phyloP scores from a whole-genome alignment of 1,140 invertebrate species.

The Hypsibius dujardini region DNA sequence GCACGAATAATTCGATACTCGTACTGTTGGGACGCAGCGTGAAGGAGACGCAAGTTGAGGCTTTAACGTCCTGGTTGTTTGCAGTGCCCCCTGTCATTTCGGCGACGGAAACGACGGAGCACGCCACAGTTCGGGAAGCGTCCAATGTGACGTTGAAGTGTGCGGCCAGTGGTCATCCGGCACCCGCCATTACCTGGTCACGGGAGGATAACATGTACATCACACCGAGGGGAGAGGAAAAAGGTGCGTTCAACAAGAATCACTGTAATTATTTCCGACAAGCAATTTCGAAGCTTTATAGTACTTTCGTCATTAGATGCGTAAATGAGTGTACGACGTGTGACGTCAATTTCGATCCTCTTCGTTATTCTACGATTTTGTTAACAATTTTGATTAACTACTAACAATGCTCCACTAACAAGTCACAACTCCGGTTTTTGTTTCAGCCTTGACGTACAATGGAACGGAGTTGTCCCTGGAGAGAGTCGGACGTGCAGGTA shows the following conservation, averaged over 20 bases:
- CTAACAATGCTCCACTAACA: too few relatives aligned
- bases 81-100: slow-evolving; percentile 1
- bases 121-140: not conserved
- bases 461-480: not conserved
- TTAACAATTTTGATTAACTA: too few relatives aligned
- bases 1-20: too few relatives aligned
- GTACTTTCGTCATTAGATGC: too few relatives aligned
- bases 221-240: slow-evolving; percentile 7
- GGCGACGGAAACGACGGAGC: slow-evolving; percentile 1
- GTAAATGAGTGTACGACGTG: too few relatives aligned
- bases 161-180: slow-evolving; percentile 2
- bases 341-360: too few relatives aligned
- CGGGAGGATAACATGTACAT: slow-evolving; percentile 1
- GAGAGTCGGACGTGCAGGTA: slow-evolving; percentile 1
- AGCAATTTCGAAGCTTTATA: too few relatives aligned
- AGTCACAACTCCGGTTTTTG: too few relatives aligned
- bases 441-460: slow-evolving; percentile 1
- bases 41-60: not conserved
- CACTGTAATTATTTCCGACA: too few relatives aligned
- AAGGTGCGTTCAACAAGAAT: too few relatives aligned
- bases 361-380: too few relatives aligned
- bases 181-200: not conserved
- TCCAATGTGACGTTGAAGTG: slow-evolving; percentile 10
- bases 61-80: not conserved
- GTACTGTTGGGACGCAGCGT: too few relatives aligned